phyloP scores from a whole-genome alignment of 2,797 vertebrate species.

The Hylomyscus alleni region DNA sequence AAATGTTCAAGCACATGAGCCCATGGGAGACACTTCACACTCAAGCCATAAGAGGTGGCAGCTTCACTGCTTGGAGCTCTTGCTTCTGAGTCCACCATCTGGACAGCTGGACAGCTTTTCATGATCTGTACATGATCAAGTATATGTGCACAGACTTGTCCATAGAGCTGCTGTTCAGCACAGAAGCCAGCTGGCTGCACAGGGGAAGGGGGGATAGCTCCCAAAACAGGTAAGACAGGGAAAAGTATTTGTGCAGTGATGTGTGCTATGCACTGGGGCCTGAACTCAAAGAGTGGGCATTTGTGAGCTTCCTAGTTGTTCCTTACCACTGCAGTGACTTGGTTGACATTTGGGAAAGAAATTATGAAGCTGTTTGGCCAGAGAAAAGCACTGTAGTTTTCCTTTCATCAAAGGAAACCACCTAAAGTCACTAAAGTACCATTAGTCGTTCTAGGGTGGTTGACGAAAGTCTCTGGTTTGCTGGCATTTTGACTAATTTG shows the following conservation, averaged over 20 bases:
- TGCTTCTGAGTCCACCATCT: not conserved
- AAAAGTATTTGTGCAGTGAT: not conserved
- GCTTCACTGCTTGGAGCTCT: not conserved
- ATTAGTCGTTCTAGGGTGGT: not conserved
- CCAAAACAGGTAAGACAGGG: not conserved
- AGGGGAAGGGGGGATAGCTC: not conserved
- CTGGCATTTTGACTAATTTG: constrained; percentile 38
- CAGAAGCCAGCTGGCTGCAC: not conserved
- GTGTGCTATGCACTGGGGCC: not conserved
- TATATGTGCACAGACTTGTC: not conserved
- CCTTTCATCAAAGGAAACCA: not conserved
- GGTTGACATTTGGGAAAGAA: not conserved
- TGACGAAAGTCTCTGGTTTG: not conserved
- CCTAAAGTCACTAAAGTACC: not conserved
- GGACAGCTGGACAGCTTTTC: not conserved
- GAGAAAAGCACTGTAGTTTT: constrained; percentile 14
- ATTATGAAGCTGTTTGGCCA: not conserved
- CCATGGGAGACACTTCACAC: not conserved
- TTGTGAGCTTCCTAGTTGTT: not conserved
- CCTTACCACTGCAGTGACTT: not conserved
- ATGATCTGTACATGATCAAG: not conserved
- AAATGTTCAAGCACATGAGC: not conserved
- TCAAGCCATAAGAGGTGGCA: not conserved
- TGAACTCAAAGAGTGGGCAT: not conserved
- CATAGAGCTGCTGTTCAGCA: not conserved